A percentile compares a stretch with the other conserved stretches of the same genome.
These are phyloP conservation scores for Tetrao urogallus DNA, from an alignment of 2,113 vertebrate genomes.

Conservation along the genomic window DNA sequence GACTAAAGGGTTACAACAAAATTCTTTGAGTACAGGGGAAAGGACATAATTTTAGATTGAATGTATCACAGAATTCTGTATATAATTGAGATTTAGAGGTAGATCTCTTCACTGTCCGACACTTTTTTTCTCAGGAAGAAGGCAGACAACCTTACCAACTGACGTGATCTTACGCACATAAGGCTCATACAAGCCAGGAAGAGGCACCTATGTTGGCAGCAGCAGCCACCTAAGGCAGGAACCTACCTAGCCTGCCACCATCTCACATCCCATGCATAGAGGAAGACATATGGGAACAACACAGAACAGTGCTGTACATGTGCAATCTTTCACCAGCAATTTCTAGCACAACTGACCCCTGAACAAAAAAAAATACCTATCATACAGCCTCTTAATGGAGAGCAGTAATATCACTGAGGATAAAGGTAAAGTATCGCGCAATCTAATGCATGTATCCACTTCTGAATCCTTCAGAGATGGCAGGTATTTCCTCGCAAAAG, in stretches of 20 bases:
- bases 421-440: background rate
- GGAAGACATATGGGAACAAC: background rate
- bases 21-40: background rate
- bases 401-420: background rate
- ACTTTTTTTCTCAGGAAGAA: background rate
- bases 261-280: background rate
- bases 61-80: background rate
- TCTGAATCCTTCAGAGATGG: background rate
- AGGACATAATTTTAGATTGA: background rate
- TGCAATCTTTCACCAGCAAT: background rate
- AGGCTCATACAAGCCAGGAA: background rate
- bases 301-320: background rate
- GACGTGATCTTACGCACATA: background rate
- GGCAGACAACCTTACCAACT: background rate
- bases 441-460: background rate
- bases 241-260: background rate
- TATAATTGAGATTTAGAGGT: background rate
- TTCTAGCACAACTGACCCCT: background rate
- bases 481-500: background rate
- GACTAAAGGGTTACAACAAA: background rate
- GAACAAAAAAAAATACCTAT: background rate
- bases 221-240: background rate
- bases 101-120: background rate
- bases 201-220: background rate
- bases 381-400: background rate